Percentiles rank a stretch among this genome's conserved stretches.
Conservation (phyloP, 2,888 invertebrate species). For the Parochlus steinenii region DNA sequence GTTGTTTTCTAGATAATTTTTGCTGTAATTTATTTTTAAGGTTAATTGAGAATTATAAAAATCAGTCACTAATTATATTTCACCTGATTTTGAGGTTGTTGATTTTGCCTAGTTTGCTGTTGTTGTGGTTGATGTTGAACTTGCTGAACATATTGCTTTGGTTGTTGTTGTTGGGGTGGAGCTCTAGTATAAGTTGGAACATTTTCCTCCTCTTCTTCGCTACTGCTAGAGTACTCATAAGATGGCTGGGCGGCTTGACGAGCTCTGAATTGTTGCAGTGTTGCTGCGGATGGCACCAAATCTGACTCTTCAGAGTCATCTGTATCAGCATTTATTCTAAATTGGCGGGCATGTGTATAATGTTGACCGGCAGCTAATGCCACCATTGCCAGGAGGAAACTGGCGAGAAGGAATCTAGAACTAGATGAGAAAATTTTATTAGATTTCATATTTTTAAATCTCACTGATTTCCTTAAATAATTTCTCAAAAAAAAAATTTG, state of each 20-base stretch:
- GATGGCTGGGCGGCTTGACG: slow-evolving; percentile 1
- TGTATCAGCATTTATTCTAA: slow-evolving; percentile 6
- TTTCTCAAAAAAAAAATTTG: too few relatives aligned
- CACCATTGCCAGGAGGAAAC: too few relatives aligned
- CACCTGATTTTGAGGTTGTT: slow-evolving; percentile 18
- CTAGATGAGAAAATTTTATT: too few relatives aligned
- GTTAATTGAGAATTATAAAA: slow-evolving; percentile 12
- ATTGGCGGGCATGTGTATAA: slow-evolving; percentile 2
- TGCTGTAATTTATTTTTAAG: slow-evolving; percentile 23
- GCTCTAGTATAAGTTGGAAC: slow-evolving; percentile 4
- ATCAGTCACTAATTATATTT: too few relatives aligned
- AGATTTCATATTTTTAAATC: too few relatives aligned
- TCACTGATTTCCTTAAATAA: too few relatives aligned
- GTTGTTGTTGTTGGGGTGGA: slow-evolving; percentile 23
- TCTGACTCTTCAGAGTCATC: slow-evolving; percentile 8
- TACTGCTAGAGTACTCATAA: neutral
- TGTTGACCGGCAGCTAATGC: slow-evolving; percentile 3
- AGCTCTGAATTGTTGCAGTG: slow-evolving; percentile 8
- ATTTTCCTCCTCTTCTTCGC: slow-evolving; percentile 10
- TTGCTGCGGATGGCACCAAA: slow-evolving; percentile 3
- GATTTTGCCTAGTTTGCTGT: slow-evolving; percentile 22
- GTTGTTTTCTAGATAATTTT: slow-evolving; percentile 20
- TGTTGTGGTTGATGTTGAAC: slow-evolving; percentile 18
- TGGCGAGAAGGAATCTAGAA: too few relatives aligned
- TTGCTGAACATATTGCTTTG: slow-evolving; percentile 18